Conservation (phyloP, 1,140 invertebrate genomes). For the Elymnias hypermnestra region DNA sequence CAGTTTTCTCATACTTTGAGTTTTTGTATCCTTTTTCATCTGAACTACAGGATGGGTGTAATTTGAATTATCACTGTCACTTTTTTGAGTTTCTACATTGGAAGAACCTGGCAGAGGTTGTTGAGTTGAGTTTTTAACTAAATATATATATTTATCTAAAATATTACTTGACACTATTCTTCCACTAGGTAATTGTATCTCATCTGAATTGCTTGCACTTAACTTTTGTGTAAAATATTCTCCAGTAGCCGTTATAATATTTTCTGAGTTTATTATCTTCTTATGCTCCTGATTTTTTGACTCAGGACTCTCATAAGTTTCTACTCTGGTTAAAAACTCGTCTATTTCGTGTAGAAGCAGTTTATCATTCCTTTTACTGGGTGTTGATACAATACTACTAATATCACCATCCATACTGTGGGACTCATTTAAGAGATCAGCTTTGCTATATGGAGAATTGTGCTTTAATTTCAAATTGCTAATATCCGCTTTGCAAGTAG, state of each 20-base stretch:
- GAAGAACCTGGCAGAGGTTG: slow-evolving; percentile 23
- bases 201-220: slow-evolving; percentile 37
- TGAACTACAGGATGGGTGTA: slow-evolving; percentile 2
- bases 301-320: slow-evolving; percentile 65
- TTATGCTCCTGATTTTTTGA: slow-evolving; percentile 35
- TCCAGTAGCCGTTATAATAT: slow-evolving; percentile 56
- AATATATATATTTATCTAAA: slow-evolving; percentile 68
- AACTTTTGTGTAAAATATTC: slow-evolving; percentile 53
- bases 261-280: slow-evolving; percentile 40
- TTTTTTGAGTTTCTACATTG: slow-evolving; percentile 15
- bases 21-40: slow-evolving; percentile 34
- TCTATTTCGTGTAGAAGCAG: slow-evolving; percentile 74
- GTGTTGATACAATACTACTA: slow-evolving; percentile 58
- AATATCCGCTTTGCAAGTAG: slow-evolving; percentile 23
- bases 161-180: slow-evolving; percentile 42
- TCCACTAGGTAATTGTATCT: slow-evolving; percentile 52
- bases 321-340: slow-evolving; percentile 74
- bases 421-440: slow-evolving; percentile 40
- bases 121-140: slow-evolving; percentile 41
- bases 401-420: slow-evolving; percentile 67
- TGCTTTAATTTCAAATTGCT: slow-evolving; percentile 32
- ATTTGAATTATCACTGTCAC: slow-evolving; percentile 19
- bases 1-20: slow-evolving; percentile 44
- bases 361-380: slow-evolving; percentile 67
- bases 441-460: slow-evolving; percentile 16